phyloP scores from a whole-genome alignment of 2,888 invertebrate genomes.

The Asteroscopus sphinx region DNA sequence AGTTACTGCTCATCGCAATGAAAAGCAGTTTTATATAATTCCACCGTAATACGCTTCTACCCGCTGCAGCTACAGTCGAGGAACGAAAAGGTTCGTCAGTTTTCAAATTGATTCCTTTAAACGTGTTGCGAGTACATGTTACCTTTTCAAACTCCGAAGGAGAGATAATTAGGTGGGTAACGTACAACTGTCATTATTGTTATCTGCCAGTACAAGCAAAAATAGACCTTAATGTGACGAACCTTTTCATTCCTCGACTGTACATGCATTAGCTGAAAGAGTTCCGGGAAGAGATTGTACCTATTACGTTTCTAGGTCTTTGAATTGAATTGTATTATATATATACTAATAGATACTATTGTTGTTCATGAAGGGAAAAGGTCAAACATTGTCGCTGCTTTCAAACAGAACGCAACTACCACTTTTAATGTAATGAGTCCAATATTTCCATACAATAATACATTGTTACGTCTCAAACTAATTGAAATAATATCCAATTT shows the following conservation, averaged over 20 bases:
- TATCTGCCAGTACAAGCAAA: too few relatives aligned
- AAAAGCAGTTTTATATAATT: slow-evolving; percentile 27
- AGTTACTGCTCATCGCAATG: slow-evolving; percentile 20
- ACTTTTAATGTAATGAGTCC: slow-evolving; percentile 78
- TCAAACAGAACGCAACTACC: slow-evolving; percentile 69
- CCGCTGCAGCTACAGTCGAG: too few relatives aligned
- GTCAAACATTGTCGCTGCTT: slow-evolving; percentile 74
- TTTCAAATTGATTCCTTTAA: too few relatives aligned
- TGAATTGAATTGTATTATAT: slow-evolving; percentile 53
- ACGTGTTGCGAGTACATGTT: too few relatives aligned
- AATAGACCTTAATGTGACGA: too few relatives aligned
- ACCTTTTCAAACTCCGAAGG: too few relatives aligned
- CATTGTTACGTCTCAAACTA: slow-evolving; percentile 80
- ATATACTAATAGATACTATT: slow-evolving; percentile 57
- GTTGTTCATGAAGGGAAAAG: slow-evolving; percentile 69
- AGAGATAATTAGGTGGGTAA: too few relatives aligned
- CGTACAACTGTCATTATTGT: too few relatives aligned
- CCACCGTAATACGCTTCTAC: slow-evolving; percentile 7
- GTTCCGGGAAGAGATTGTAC: slow-evolving; percentile 43
- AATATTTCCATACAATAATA: slow-evolving; percentile 87
- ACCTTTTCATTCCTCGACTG: too few relatives aligned
- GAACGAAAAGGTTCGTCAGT: too few relatives aligned
- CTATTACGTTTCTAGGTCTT: slow-evolving; percentile 34
- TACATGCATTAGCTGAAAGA: slow-evolving; percentile 25
- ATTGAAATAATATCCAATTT: slow-evolving; percentile 78